Evolutionary conservation across 53 echinoderm and acorn worm genomes (phyloP), one percentile per base, ranked within the genome.

Genomic region (Hippasteria phrygiana): DNA sequence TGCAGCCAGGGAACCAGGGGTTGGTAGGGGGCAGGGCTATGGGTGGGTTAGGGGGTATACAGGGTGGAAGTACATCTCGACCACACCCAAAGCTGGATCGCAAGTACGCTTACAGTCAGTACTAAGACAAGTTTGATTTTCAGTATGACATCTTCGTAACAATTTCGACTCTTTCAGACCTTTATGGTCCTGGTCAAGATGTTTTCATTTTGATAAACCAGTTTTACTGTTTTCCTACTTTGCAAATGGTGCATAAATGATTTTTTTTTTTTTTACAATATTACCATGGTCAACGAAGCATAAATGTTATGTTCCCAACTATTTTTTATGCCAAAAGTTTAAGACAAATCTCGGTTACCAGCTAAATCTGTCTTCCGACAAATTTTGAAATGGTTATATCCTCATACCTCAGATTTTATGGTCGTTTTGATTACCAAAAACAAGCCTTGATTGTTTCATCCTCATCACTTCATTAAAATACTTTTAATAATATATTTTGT

Each of bases 51-150:
- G 59, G 55, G 5, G 39, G 85, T 14, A 46, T 81, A 1, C 81
- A 81, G 45, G 70, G 37, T 6, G 85, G 53, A 36, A 41, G 37
- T 12, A 33, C 56, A 14, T 56, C 90, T 28, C 72, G 94, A 16
- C 74, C 89, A 1, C 96, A 96, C 46, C 96, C 94, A 14, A 96
- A 96, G 59, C 72, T 99, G 36, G 96, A 96, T 55, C 73, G 96
- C 35, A 88, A 94, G 48, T 93, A 92, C 79, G 99, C 99, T 10
- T 87, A 88, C 47, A 88, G 77, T 36, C 83, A 93, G 89, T 78
- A 88, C 83, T 92, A 74, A 78, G n/a, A 29, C 73, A 41, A 32
- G 54, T 75, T 27, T 9, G 26, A 16, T 31, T 14, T 89, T 51
- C 3, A 66, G 76, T 70, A 83, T 83, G 77, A 70, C 82, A 31